A percentile compares a stretch with the other conserved stretches of the same genome.
These are phyloP conservation scores for Xylophagus ater DNA, from an alignment of 2,888 invertebrate species.

Conservation along the genomic window DNA sequence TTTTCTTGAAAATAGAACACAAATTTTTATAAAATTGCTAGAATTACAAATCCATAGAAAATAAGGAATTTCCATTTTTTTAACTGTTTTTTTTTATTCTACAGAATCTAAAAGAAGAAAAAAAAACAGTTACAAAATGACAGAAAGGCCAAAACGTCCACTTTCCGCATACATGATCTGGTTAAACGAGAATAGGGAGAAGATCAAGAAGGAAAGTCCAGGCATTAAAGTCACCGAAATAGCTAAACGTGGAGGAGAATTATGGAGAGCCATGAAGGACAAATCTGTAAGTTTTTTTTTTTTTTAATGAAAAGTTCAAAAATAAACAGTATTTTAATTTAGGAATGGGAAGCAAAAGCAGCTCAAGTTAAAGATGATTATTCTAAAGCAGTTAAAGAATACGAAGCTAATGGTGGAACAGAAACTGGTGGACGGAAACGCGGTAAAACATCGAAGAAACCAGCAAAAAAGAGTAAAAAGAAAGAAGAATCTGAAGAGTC, in stretches of 20 bases:
- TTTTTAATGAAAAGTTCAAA: not conserved
- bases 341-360: conserved; percentile 80
- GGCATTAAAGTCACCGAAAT: conserved; percentile 87
- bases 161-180: conserved; percentile 91
- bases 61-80: too few species aligned
- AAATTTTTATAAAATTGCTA: too few species aligned
- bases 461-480: conserved; percentile 37
- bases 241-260: conserved; percentile 88
- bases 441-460: conserved; percentile 25
- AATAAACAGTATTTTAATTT: not conserved
- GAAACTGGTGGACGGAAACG: conserved; percentile 43
- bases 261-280: conserved; percentile 85
- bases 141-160: conserved; percentile 87
- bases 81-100: too few species aligned
- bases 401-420: conserved; percentile 57
- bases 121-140: too few species aligned
- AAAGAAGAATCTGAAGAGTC: too few species aligned
- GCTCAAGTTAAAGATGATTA: conserved; percentile 75
- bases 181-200: conserved; percentile 79
- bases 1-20: too few species aligned
- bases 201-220: conserved; percentile 82
- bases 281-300: conserved; percentile 54
- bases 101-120: too few species aligned
- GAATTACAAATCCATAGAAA: too few species aligned
- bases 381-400: conserved; percentile 70